Evolutionary conservation across 2,113 vertebrate genomes (phyloP).

Genomic region (Amia ocellicauda): DNA sequence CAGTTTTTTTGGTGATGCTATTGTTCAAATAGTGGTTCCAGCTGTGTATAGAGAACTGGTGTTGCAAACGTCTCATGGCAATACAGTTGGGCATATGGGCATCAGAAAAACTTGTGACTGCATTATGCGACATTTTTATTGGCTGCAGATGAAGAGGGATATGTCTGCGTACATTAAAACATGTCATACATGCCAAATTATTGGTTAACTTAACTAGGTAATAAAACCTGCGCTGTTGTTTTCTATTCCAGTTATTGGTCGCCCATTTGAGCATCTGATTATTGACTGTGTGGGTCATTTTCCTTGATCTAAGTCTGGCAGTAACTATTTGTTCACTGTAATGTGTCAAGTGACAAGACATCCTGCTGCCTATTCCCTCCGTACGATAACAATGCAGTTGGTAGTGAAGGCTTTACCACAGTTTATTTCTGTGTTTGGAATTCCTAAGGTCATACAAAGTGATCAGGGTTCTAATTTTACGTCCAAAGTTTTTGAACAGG

Average conservation of each 20-base stretch:
- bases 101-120: too few relatives aligned
- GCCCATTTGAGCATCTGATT: constrained; percentile 23
- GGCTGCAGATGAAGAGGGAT: too few relatives aligned
- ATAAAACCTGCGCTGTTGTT: too few relatives aligned
- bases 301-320: not conserved
- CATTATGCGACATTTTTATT: too few relatives aligned
- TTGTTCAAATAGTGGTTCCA: constrained; percentile 14
- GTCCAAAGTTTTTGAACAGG: not conserved
- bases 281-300: constrained; percentile 20
- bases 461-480: too few relatives aligned
- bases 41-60: too few relatives aligned
- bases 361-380: constrained; percentile 2
- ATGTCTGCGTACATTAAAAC: too few relatives aligned
- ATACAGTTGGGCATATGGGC: too few relatives aligned
- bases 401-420: not conserved
- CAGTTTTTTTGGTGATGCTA: not conserved
- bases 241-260: too few relatives aligned
- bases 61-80: too few relatives aligned
- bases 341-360: constrained; percentile 14
- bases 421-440: constrained; percentile 7
- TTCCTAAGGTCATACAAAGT: constrained; percentile 3
- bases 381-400: not conserved
- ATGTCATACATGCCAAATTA: too few relatives aligned
- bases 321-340: not conserved
- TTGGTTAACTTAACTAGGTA: too few relatives aligned